Base-by-base conservation (phyloP, 2,113 vertebrate genomes). In the Dissostichus mawsoni region DNA sequence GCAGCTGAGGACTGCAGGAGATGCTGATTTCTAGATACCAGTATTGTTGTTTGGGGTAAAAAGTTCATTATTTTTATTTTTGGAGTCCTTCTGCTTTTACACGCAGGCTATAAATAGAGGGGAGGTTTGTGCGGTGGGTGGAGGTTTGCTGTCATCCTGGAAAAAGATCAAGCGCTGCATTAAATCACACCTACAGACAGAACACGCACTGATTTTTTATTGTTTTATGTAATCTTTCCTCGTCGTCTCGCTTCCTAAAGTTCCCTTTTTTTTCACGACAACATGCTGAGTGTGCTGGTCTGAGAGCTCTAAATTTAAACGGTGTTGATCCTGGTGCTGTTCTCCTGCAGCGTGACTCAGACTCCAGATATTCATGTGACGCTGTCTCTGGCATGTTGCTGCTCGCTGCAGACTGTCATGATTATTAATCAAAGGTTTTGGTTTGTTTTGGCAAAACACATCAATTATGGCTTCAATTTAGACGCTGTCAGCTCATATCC, bases 51-150 rank as follows among this genome's bases (percentile, higher is more conserved):
- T 87, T 80, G 74, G 84, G 93, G 90, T 94, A 93, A 92, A 91
- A 90, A 93, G 92, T 94, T 93, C 88, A 90, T 23, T 81, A 67
- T 58, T 87, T 89, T 89, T 90, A 86, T 92, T 92, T 90, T 89
- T 89, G 82, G 86, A 84, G 63, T 77, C 67, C 86, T 80, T 69
- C 81, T 87, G 84, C 86, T 89, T 41, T 87, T 85, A 82, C 84
- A 17, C 59, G 2, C 36, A 8, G n/a, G 16, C 87, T 92, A 94
- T 80, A 84, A 90, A 91, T 94, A 93, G 70, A 23, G 0, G 44
- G 51, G 73, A 74, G 72, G 75, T 76, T 72, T 62, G 83, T 88
- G 80, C 5, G 65, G 11, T 64, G 78, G 63, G 83, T 80, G 80
- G 90, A 89, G 79, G 74, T 75, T 68, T 77, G 81, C 76, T 84